Evolutionary conservation across 2,797 vertebrate genomes (phyloP), one percentile per base, ranked within the genome.

Genomic region (Catamblyrhynchus diadema): DNA sequence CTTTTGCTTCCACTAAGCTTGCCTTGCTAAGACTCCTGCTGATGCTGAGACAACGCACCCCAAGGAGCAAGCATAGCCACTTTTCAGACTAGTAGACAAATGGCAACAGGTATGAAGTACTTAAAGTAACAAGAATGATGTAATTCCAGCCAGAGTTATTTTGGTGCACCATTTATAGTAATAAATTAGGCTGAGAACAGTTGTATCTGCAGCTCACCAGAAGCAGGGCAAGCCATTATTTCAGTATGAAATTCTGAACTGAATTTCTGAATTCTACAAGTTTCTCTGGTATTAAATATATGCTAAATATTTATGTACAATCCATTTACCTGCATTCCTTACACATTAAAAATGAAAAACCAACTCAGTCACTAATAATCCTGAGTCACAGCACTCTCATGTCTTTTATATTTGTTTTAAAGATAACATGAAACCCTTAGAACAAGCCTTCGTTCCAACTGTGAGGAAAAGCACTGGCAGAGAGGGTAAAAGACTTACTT

Each of bases 401-500:
- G 14, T 35, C 23, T 2, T 72, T 86, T 72, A 39, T 17, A 56
- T 62, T 69, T 56, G 19, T 56, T 72, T 41, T 62, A 82, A 72
- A 88, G 35, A 54, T 12, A 60, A 18, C 3, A 47, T 5, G 28
- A 74, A 77, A 12, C 19, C 37, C n/a, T 70, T 35, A 39, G 32
- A 85, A 73, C 13, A 71, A 85, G 30, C 41, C 27, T 82, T 44
- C 50, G 23, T 93, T 93, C 37, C 47, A 85, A 14, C 41, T 54
- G 10, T 77, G 15, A 53, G 22, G 82, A 85, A 44, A 75, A 80
- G 25, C 61, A 65, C 37, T 54, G 33, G 23, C 24, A 89, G 53
- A 69, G 24, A 32, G 21, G 15, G 24, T 30, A 66, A 65, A 83
- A 84, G 3, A 81, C 83, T n/a, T 96, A 99, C 99, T 98, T 99